Conservation (phyloP, 2,113 vertebrate species). For the Anhinga anhinga region DNA sequence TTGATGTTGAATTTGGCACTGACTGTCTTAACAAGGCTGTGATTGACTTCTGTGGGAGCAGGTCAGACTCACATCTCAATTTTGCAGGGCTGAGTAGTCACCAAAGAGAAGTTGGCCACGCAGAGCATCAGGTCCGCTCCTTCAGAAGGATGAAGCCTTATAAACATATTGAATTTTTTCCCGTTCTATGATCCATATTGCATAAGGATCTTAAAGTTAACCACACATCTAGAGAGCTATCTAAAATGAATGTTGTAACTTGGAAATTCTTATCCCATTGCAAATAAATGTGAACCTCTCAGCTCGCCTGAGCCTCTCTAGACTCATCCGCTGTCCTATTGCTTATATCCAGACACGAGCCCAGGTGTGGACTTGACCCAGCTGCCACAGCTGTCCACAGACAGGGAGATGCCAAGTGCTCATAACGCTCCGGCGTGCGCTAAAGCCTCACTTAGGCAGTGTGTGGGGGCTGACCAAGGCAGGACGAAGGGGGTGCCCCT, state of each 20-base stretch:
- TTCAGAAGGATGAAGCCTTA: neutral
- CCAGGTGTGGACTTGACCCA: neutral
- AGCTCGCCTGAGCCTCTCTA: neutral
- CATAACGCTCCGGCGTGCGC: fast-evolving
- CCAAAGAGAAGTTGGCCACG: neutral
- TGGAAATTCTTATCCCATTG: neutral
- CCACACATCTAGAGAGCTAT: neutral
- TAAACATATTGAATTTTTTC: neutral
- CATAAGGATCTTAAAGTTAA: neutral
- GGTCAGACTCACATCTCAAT: neutral
- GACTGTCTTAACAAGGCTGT: neutral
- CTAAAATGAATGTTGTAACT: neutral
- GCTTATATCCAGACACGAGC: neutral
- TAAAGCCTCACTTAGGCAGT: neutral
- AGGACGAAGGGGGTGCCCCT: neutral
- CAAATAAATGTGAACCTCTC: neutral
- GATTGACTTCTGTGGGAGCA: neutral
- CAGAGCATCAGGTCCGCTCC: neutral
- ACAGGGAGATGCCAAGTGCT: neutral
- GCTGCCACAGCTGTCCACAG: neutral
- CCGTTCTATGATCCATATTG: neutral
- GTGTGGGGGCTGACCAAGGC: neutral
- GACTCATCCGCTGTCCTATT: neutral
- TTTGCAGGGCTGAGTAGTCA: neutral
- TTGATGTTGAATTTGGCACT: neutral